These are phyloP conservation scores for Psix sp. DNA, from an alignment of 1,140 invertebrate species.

Conservation along the genomic window DNA sequence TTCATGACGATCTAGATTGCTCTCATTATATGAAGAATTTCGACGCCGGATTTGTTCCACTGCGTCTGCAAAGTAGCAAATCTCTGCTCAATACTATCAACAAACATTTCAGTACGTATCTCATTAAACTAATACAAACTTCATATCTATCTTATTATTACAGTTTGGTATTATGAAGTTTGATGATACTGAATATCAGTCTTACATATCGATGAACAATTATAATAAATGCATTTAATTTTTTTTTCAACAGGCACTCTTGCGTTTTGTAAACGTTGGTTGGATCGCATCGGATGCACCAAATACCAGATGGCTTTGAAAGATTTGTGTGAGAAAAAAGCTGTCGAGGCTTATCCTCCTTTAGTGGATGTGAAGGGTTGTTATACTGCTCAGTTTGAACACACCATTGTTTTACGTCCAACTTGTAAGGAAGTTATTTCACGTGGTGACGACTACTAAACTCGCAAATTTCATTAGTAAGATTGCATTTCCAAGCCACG, in stretches of 20 bases:
- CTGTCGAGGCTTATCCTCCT: slow-evolving; percentile 98
- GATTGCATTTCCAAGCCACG: slow-evolving; percentile 18
- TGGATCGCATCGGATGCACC: slow-evolving; percentile 96
- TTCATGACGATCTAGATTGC: slow-evolving; percentile 99
- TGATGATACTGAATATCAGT: no score
- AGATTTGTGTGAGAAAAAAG: slow-evolving; percentile 97
- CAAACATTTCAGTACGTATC: slow-evolving; percentile 89
- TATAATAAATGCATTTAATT: neutral
- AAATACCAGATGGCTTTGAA: slow-evolving; percentile 99
- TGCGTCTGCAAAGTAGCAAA: slow-evolving; percentile 94
- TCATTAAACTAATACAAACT: no score
- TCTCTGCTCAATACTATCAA: slow-evolving; percentile 96
- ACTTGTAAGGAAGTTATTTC: slow-evolving; percentile 99
- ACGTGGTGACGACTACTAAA: slow-evolving; percentile 96
- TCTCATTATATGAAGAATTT: slow-evolving; percentile 99
- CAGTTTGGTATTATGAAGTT: no score
- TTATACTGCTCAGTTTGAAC: slow-evolving; percentile 99
- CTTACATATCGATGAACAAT: no score
- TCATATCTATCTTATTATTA: no score
- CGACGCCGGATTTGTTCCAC: slow-evolving; percentile 93
- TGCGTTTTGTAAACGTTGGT: slow-evolving; percentile 99
- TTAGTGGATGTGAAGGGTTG: slow-evolving; percentile 98
- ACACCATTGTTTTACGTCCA: slow-evolving; percentile 97
- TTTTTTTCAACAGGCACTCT: slow-evolving; percentile 83
- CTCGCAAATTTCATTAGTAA: slow-evolving; percentile 10